Base-by-base conservation (phyloP, 1,140 invertebrate genomes). In the Macrostomum lignano region DNA sequence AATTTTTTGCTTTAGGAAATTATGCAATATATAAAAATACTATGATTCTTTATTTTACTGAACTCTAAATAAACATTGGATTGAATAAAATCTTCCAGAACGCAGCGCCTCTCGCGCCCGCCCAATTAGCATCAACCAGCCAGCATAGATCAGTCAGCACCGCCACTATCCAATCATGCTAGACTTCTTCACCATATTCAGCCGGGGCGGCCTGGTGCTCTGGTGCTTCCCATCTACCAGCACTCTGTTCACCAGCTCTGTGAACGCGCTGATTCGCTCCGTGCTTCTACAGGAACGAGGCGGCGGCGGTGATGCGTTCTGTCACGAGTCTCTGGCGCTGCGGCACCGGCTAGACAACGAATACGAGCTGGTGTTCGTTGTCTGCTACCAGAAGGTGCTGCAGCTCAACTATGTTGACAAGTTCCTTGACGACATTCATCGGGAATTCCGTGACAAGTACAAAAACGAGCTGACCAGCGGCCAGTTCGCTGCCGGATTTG, bases 271-370 rank as follows among this genome's bases (percentile, higher is more conserved):
- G 37, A 91, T 96, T 47, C 71, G 75, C 51, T 77, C 70, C 66
- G 79, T 93, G 35, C 78, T 96, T 49, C 62, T 94, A 44, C 82
- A 94, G 69, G 86, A 86, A 67, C 67, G 91, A 56, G 66, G 77
- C 45, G 70, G 70, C 36, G 75, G 76, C 32, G 72, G 68, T 46
- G 72, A 73, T 49, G 65, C 66, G 14, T 93, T 70, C 56, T 74
- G 75, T 38, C 70, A 84, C 56, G 73, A 84, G 40, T 69, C 74
- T 7, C 57, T 91, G 29, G 72, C 73, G 1, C 58, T 96, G 7
- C 79, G n/a, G n/a, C n/a, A 91, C 45, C 84, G 82, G 55, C 65
- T 96, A 34, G 88, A 98, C 55, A 98, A 98, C 67, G 86, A 98
- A 59, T 10, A 15, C 17, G 19, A 15, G 22, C 33, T 39, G 7